These are phyloP conservation scores for Enteromius thamalakanensis DNA, from an alignment of 2,797 vertebrate species.

Conservation along the genomic window DNA sequence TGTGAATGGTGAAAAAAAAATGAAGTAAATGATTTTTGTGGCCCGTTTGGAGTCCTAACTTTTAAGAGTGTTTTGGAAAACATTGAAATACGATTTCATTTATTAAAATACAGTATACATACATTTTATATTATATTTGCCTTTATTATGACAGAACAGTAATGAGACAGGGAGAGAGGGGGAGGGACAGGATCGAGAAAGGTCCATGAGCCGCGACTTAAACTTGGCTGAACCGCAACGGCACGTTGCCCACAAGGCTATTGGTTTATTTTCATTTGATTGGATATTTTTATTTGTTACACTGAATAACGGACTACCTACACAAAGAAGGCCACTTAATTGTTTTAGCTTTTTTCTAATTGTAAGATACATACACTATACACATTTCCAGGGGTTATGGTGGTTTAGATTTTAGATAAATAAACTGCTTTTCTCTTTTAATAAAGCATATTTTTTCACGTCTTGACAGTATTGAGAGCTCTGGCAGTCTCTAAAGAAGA, in stretches of 20 bases:
- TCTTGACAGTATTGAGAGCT: background rate
- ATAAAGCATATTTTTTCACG: background rate
- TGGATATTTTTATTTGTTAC: background rate
- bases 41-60: background rate
- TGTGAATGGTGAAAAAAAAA: background rate
- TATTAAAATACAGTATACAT: background rate
- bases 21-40: conserved; percentile 2
- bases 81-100: background rate
- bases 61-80: background rate
- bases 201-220: background rate
- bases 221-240: background rate
- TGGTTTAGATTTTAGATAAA: background rate
- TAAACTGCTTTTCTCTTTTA: background rate
- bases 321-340: background rate
- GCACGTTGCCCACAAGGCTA: background rate
- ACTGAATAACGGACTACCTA: background rate
- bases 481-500: background rate
- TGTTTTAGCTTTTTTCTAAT: background rate
- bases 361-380: background rate
- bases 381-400: background rate
- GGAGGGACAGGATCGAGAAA: background rate
- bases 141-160: background rate
- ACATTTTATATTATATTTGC: background rate
- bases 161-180: background rate
- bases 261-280: background rate